Base-by-base conservation (phyloP, 2,113 vertebrate species). In the Morphnarchus princeps region DNA sequence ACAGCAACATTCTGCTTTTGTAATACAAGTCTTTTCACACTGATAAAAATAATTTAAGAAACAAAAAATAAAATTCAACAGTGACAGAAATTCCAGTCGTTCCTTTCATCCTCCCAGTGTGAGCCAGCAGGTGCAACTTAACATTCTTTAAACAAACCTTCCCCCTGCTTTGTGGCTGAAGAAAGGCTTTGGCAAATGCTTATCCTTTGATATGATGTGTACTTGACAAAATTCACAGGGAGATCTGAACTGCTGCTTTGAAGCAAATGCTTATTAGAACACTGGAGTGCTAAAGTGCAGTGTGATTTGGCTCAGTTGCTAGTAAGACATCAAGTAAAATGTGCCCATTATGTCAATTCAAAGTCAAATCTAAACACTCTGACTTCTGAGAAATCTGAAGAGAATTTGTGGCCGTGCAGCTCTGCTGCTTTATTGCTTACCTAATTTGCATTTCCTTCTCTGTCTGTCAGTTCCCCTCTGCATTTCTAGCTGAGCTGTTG, bases 211-310 rank as follows among this genome's bases (percentile, higher is more conserved):
- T 98, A 98, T 95, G 95, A 97, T 98, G 96, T 78, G 86, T 97
- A 97, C 97, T 98, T 97, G 98, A 98, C 96, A 98, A 98, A 98
- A 98, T 97, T 98, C 98, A 97, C 96, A 94, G 93, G 86, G 84
- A 96, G 97, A 98, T 97, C 97, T 96, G 96, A 97, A 95, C 93
- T 74, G 84, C 94, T 82, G 87, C 96, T 98, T 98, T 98, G 98
- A 98, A 98, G 97, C 83, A 96, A 98, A 97, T 71, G 94, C 95
- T 98, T 98, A 97, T 98, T 98, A 98, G 97, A 98, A 98, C 97
- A 92, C 90, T 63, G 90, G 97, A 96, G 94, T 9, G 67, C 95
- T 97, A 94, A 98, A 98, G 96, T 98, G 97, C 94, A 50, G 89
- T 87, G 93, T 98, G 96, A 97, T 97, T 98, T 98, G 98, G 96